Conservation (phyloP, 2,797 vertebrate genomes). For the Sebastiscus albofasciatus region DNA sequence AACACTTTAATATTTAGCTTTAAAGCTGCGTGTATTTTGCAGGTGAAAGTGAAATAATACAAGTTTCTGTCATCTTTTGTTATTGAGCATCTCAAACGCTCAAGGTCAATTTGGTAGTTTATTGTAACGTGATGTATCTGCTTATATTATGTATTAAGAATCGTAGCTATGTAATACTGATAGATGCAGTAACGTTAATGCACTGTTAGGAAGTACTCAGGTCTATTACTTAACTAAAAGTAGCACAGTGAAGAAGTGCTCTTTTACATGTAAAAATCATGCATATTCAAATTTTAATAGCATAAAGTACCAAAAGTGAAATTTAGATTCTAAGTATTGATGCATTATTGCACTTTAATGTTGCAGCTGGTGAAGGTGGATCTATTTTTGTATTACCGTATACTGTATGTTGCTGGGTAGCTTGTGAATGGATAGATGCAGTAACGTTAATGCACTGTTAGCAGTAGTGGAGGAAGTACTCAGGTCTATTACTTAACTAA, state of each 20-base stretch:
- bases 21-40: background rate
- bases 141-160: background rate
- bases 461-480: background rate
- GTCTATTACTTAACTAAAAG: background rate
- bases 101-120: conserved; percentile 71
- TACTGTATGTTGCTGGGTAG: background rate
- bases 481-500: background rate
- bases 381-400: background rate
- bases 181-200: background rate
- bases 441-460: background rate
- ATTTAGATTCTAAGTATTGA: background rate
- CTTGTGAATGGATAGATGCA: background rate
- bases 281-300: background rate
- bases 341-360: background rate
- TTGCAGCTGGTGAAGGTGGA: background rate
- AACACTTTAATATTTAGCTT: background rate
- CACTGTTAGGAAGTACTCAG: background rate
- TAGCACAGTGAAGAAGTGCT: background rate
- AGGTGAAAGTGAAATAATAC: background rate
- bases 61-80: conserved; percentile 35
- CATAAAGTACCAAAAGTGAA: background rate
- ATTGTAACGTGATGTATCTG: background rate
- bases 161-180: background rate
- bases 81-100: conserved; percentile 18
- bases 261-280: no score